A percentile compares a stretch with the other conserved stretches of the same genome.
Conservation (phyloP, 2,113 vertebrate species). For the Mixornis gularis region DNA sequence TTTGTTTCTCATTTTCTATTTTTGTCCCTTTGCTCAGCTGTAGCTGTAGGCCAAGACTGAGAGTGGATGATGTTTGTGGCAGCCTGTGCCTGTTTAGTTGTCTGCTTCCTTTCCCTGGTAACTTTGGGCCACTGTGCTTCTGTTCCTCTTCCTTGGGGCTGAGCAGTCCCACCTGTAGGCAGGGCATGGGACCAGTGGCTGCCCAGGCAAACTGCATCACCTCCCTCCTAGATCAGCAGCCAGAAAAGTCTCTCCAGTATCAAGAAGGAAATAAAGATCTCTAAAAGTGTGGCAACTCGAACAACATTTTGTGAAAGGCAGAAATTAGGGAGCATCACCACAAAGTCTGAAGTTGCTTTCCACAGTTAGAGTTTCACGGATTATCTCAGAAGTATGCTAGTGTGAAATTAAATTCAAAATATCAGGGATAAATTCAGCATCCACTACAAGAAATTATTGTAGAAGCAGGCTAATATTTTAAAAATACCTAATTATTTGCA, state of each 20-base stretch:
- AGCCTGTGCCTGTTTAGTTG: background rate
- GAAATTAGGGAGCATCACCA: background rate
- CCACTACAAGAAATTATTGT: background rate
- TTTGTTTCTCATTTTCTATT: background rate
- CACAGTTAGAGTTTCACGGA: background rate
- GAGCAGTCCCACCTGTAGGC: background rate
- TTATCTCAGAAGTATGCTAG: background rate
- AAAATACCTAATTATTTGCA: background rate
- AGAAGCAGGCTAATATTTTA: background rate
- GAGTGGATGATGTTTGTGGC: background rate
- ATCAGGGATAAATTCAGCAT: background rate
- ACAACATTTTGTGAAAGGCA: background rate
- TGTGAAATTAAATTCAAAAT: background rate
- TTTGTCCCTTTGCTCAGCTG: background rate
- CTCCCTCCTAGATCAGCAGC: background rate
- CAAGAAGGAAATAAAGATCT: background rate
- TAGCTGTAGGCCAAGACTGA: background rate
- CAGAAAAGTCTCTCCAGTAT: background rate
- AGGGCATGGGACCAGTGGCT: background rate
- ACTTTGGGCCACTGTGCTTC: background rate
- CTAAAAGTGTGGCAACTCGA: background rate
- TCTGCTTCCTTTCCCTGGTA: background rate
- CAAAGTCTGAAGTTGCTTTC: background rate
- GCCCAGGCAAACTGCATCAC: background rate
- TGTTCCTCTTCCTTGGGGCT: background rate